Percentiles rank a stretch among this genome's conserved stretches.
These are phyloP conservation scores for Neolamprologus caudopunctatus DNA, from an alignment of 2,113 vertebrate species.

Conservation along the genomic window DNA sequence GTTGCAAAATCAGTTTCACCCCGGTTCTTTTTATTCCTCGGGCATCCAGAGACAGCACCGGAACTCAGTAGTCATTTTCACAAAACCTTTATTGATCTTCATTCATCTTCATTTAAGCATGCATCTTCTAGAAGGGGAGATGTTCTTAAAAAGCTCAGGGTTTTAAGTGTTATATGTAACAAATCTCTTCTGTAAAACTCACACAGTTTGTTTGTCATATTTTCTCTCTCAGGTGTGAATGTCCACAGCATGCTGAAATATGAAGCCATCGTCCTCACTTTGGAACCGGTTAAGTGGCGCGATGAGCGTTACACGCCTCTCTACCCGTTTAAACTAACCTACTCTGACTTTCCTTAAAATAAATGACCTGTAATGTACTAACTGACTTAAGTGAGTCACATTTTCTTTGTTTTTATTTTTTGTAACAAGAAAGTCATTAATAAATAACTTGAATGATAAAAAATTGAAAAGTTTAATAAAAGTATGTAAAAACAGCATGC, in stretches of 20 bases:
- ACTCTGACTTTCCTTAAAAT: slow-evolving; percentile 69
- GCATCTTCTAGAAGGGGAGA: neutral
- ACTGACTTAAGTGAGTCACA: neutral
- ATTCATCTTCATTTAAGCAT: neutral
- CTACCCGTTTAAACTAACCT: slow-evolving; percentile 78
- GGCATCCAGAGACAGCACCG: accelerated
- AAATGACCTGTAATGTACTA: neutral
- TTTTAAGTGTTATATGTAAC: neutral
- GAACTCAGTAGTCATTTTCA: neutral
- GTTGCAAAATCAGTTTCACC: neutral
- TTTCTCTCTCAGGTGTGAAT: slow-evolving; percentile 74
- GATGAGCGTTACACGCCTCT: slow-evolving; percentile 68
- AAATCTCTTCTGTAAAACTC: neutral
- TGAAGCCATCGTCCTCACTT: slow-evolving; percentile 76
- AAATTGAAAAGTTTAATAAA: neutral
- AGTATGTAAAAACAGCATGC: neutral
- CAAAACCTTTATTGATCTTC: neutral
- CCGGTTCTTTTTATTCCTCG: neutral
- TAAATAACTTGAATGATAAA: slow-evolving; percentile 29
- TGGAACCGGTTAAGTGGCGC: slow-evolving; percentile 77
- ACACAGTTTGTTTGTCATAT: neutral
- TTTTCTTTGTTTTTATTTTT: slow-evolving; percentile 25
- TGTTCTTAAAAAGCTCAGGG: neutral
- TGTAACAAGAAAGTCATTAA: neutral
- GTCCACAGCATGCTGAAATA: slow-evolving; percentile 87